Evolutionary conservation across 2,888 invertebrate genomes (phyloP), one percentile per base, ranked within the genome.

Genomic region (Eledone cirrhosa): DNA sequence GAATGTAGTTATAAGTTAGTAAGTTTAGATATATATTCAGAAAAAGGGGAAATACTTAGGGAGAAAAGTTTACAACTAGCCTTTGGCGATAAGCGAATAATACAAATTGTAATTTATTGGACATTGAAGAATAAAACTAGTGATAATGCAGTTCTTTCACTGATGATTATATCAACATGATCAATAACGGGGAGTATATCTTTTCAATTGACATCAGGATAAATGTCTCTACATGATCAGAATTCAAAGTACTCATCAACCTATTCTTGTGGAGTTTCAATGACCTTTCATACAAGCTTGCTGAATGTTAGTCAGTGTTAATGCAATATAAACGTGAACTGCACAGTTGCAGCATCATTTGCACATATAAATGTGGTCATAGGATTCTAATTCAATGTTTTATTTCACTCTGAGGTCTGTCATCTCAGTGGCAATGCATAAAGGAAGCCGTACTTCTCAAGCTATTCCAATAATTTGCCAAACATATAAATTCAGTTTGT

Each of bases 11-110:
- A 53, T 53, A 53, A 53, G 14, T 53, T 53, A 53, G 22, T 53
- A 14, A 16, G 53, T 53, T 53, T 53, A 53, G 22, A 53, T 53
- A 53, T 53, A 53, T 53, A 53, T 53, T 53, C 53, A 53, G 53
- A 53, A 53, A 53, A 53, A 53, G 53, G 53, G 53, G 22, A 53
- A 53, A 53, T 53, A 53, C 53, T 53, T 53, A 53, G 53, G 53
- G 53, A 53, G 53, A 53, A 53, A 53, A 53, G 22, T 16, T 53
- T 53, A 53, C 14, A 53, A 53, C 53, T 53, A 53, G 53, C 22
- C 53, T 53, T 16, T 53, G 14, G 53, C 53, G 53, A 53, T 53
- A 53, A 53, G 22, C 16, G 53, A 16, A 53, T 53, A 53, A 53
- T 53, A 53, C 53, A 53, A 53, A 53, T 53, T 22, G 22, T 22